Conservation (phyloP, 2,113 vertebrate species). For the Casuarius casuarius region DNA sequence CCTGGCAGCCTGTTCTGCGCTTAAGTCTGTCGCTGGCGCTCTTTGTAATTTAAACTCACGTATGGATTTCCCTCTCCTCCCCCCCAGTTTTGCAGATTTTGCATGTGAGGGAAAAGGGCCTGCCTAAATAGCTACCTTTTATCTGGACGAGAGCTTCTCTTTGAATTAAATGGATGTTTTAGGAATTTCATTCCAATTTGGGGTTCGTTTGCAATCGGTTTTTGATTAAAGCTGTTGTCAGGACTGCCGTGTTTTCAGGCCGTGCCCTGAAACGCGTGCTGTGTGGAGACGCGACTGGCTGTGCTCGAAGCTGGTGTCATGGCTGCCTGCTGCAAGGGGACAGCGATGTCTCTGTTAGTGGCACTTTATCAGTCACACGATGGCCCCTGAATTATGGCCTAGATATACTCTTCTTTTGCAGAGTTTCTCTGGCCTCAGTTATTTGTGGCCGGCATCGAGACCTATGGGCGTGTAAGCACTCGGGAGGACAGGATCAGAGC, state of each 20-base stretch:
- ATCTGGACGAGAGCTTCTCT: neutral
- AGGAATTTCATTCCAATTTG: neutral
- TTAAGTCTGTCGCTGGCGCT: neutral
- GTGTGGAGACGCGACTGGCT: neutral
- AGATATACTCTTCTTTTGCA: neutral
- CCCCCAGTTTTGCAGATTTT: neutral
- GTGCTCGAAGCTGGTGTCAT: neutral
- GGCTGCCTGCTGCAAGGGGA: neutral
- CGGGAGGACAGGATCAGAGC: neutral
- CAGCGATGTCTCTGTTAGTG: neutral
- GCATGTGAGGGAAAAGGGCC: neutral
- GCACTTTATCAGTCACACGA: rapidly evolving
- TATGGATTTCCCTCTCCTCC: neutral
- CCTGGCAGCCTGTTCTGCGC: neutral
- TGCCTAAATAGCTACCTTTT: neutral
- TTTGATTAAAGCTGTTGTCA: too few relatives aligned
- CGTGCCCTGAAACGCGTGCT: neutral
- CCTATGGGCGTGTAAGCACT: neutral
- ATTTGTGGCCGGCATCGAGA: neutral
- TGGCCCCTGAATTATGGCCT: neutral
- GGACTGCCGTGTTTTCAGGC: neutral
- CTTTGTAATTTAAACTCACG: neutral
- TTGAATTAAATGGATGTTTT: neutral
- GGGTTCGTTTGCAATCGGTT: neutral
- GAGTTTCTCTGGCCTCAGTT: neutral